Conservation (phyloP, 2,797 vertebrate genomes). For the Typhlichthys subterraneus region DNA sequence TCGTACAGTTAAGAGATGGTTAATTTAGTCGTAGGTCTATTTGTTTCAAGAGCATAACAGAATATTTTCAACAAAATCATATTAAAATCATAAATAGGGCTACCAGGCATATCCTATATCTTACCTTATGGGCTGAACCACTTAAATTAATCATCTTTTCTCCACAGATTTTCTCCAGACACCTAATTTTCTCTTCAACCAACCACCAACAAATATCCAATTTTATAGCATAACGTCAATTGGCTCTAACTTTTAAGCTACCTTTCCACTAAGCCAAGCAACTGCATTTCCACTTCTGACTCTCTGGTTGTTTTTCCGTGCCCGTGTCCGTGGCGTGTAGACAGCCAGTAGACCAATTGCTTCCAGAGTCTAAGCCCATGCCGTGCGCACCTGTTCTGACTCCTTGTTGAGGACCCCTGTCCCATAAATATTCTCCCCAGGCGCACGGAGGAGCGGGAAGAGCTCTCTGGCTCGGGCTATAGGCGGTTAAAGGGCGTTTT, state of each 20-base stretch:
- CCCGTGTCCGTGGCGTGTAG: slow-evolving; percentile 30
- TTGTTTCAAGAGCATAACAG: no score
- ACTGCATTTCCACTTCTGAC: slow-evolving; percentile 36
- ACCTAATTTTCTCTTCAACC: slow-evolving; percentile 27
- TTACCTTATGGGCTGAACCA: slow-evolving; percentile 43
- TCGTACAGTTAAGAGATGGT: neutral
- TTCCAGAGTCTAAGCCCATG: slow-evolving; percentile 4
- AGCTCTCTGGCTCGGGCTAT: slow-evolving; percentile 48
- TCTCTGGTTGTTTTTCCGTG: slow-evolving; percentile 32
- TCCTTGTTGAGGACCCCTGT: neutral
- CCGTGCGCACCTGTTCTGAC: slow-evolving; percentile 48
- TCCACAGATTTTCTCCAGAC: slow-evolving; percentile 42
- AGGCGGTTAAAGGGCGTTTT: slow-evolving; percentile 50
- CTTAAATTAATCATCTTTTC: slow-evolving; percentile 43
- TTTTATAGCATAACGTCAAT: no score
- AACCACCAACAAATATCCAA: slow-evolving; percentile 6
- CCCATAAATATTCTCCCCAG: slow-evolving; percentile 71
- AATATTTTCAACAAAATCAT: neutral
- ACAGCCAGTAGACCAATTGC: neutral
- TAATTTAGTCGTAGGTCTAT: neutral
- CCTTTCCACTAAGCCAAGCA: no score
- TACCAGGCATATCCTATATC: slow-evolving; percentile 4
- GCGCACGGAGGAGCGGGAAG: slow-evolving; percentile 84
- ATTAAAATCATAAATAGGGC: no score
- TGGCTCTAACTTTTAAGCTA: no score